Evolutionary conservation across 2,888 invertebrate genomes (phyloP), one percentile per base, ranked within the genome.

Genomic region (Acanthosepion esculentum): DNA sequence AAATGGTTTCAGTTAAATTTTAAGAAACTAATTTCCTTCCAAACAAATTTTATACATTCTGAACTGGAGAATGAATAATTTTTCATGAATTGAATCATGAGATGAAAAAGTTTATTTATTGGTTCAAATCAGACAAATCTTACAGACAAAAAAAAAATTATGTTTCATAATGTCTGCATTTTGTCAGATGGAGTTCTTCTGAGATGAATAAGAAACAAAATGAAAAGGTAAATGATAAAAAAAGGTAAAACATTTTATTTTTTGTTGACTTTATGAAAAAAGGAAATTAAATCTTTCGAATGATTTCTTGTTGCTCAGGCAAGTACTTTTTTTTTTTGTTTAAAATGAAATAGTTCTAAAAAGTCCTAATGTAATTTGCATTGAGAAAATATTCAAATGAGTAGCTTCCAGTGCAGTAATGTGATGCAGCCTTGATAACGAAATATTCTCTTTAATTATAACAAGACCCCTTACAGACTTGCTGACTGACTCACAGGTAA

Each of bases 371-470:
- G 78, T 33, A 78, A 33, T 78, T 78, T 78, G 12, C 12, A 78
- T 33, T 78, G 78, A 33, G n/a, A 78, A n/a, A 78, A n/a, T 78
- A 78, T 78, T n/a, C n/a, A 78, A 78, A 78, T 78, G 78, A 78
- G n/a, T n/a, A 23, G 23, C 29, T 64, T 64, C 64, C 64, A 64
- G 64, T 26, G 64, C 64, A n/a, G 78, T 78, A n/a, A 78, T 78
- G 18, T 10, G 4, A 3, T 78, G n/a, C 12, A 78, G 78, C 12
- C 12, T 26, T 78, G n/a, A 78, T 78, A 12, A 78, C 10, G 29
- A 78, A 26, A 29, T 78, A 6, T 78, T 26, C n/a, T 78, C 29
- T 78, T 29, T 78, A 78, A 78, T 78, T n/a, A 78, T 78, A 78
- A 78, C 8, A 10, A 78, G 78, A n/a, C 29, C 78, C 29, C 78